Evolutionary conservation across 2,797 vertebrate species (phyloP).

Genomic region (Falco berigora): DNA sequence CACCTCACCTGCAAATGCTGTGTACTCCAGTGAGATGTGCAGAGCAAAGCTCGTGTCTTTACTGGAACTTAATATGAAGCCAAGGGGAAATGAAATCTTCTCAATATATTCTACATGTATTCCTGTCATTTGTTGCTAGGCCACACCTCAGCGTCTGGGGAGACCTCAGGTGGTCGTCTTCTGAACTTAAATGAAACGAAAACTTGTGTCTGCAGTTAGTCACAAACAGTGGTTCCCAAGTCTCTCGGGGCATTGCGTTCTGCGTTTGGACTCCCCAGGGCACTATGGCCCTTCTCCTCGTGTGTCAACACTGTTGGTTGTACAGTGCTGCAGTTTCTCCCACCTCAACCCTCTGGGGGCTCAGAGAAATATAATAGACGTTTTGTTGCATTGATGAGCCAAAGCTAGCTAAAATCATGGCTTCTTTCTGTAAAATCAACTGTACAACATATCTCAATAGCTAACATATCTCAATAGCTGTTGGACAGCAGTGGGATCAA

Average conservation of each 20-base stretch:
- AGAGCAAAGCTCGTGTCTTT: neutral
- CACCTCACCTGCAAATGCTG: neutral
- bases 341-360: neutral
- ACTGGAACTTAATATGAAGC: neutral
- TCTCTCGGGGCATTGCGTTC: neutral
- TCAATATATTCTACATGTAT: neutral
- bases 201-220: neutral
- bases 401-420: neutral
- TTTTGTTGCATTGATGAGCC: neutral
- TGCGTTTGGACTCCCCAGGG: neutral
- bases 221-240: neutral
- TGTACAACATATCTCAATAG: neutral
- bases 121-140: neutral
- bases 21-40: neutral
- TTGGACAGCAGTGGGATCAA: neutral
- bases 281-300: neutral
- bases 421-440: neutral
- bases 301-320: neutral
- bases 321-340: neutral
- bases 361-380: neutral
- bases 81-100: neutral
- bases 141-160: neutral
- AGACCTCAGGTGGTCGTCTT: neutral
- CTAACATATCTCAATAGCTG: neutral
- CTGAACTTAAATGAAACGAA: neutral